Evolutionary conservation across 30 jellyfish, hydroid and myxozoan genomes (phyloP).

Genomic region (Hydractinia echinata): DNA sequence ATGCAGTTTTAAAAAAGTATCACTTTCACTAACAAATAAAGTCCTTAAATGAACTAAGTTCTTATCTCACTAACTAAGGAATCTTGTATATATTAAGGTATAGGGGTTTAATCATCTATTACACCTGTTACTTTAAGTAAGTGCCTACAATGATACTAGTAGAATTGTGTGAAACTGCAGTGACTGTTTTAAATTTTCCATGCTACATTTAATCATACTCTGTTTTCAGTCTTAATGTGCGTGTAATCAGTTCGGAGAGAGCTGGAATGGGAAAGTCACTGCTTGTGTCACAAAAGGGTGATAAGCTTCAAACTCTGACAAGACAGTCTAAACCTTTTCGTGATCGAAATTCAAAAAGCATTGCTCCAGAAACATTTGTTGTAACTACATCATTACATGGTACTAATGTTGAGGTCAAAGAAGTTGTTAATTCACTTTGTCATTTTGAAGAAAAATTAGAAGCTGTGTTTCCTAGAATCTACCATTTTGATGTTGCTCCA

Average conservation of each 20-base stretch:
- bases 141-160: too few relatives aligned
- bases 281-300: conserved; percentile 27
- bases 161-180: too few relatives aligned
- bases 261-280: conserved; percentile 73
- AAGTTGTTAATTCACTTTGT: conserved; percentile 34
- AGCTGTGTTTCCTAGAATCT: conserved; percentile 65
- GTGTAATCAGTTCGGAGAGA: conserved; percentile 53
- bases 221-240: conserved; percentile 35
- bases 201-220: too few relatives aligned
- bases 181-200: too few relatives aligned
- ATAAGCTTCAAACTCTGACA: conserved; percentile 16
- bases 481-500: conserved; percentile 69
- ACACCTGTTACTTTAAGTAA: too few relatives aligned
- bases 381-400: conserved; percentile 65
- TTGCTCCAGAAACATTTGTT: not conserved
- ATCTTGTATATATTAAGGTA: too few relatives aligned
- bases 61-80: too few relatives aligned
- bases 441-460: conserved; percentile 44
- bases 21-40: too few relatives aligned
- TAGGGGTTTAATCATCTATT: too few relatives aligned
- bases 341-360: not conserved
- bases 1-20: too few relatives aligned
- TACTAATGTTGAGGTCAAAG: conserved; percentile 38
- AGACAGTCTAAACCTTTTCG: not conserved
- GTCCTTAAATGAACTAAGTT: too few relatives aligned